Evolutionary conservation across 2,797 vertebrate genomes (phyloP).

Genomic region (Sphaeramia orbicularis): DNA sequence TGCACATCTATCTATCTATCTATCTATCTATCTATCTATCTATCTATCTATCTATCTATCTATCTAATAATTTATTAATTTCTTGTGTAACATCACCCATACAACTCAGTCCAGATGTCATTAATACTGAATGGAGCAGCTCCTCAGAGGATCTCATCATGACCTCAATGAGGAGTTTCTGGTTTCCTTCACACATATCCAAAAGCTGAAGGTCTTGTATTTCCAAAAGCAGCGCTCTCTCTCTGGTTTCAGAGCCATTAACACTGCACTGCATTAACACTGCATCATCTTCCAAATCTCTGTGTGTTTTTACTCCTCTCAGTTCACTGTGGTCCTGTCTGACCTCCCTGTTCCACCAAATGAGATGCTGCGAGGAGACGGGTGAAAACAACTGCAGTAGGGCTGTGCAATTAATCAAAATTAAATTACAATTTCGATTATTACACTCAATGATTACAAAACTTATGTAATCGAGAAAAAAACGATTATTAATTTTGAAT

Average conservation of each 20-base stretch:
- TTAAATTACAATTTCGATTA: no score
- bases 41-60: background rate
- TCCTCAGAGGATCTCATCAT: no score
- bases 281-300: conserved; percentile 42
- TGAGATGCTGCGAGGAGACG: conserved; percentile 11
- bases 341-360: conserved; percentile 37
- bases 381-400: no score
- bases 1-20: no score
- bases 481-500: no score
- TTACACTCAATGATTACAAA: no score
- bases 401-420: no score
- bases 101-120: conserved; percentile 5
- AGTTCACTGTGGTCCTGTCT: conserved; percentile 22
- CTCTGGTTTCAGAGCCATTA: conserved; percentile 54
- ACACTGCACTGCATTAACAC: conserved; percentile 44
- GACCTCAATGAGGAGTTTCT: no score
- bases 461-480: no score
- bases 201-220: conserved; percentile 41
- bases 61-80: background rate
- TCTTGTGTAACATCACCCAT: no score
- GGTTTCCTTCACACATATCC: conserved; percentile 27
- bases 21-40: background rate
- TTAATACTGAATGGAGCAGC: no score
- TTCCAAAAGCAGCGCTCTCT: conserved; percentile 44
- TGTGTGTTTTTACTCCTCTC: no score